Evolutionary conservation across 2,113 vertebrate genomes (phyloP).

Genomic region (Ictalurus furcatus): DNA sequence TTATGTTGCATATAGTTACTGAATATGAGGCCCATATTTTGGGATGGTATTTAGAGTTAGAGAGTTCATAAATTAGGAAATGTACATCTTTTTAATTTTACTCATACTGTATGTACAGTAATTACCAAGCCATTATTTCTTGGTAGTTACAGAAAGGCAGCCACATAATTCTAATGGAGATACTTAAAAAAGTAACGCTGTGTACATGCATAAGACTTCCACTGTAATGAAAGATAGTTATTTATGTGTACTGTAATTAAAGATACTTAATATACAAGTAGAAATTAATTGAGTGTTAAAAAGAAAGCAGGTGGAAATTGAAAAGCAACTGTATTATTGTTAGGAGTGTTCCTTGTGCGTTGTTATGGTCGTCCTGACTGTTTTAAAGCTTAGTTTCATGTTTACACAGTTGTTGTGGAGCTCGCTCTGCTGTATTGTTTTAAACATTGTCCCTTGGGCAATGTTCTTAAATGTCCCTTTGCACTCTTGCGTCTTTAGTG

Average conservation of each 20-base stretch:
- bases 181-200: too few relatives aligned
- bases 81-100: background rate
- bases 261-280: background rate
- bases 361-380: background rate
- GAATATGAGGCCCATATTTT: background rate
- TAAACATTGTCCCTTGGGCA: slow-evolving; percentile 42
- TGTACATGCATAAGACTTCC: too few relatives aligned
- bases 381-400: slow-evolving; percentile 34
- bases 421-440: slow-evolving; percentile 38
- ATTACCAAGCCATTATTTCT: background rate
- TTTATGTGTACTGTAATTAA: background rate
- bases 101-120: background rate
- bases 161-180: background rate
- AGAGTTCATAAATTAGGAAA: background rate
- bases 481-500: slow-evolving; percentile 45
- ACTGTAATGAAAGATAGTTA: background rate
- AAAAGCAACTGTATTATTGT: background rate
- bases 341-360: background rate
- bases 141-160: background rate
- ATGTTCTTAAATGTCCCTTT: slow-evolving; percentile 49
- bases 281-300: background rate
- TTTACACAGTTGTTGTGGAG: slow-evolving; percentile 38
- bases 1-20: background rate
- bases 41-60: background rate
- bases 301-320: background rate